A percentile compares a stretch with the other conserved stretches of the same genome.
Evolutionary conservation across 2,888 invertebrate species (phyloP).

Genomic region (Ecliptopera silaceata): DNA sequence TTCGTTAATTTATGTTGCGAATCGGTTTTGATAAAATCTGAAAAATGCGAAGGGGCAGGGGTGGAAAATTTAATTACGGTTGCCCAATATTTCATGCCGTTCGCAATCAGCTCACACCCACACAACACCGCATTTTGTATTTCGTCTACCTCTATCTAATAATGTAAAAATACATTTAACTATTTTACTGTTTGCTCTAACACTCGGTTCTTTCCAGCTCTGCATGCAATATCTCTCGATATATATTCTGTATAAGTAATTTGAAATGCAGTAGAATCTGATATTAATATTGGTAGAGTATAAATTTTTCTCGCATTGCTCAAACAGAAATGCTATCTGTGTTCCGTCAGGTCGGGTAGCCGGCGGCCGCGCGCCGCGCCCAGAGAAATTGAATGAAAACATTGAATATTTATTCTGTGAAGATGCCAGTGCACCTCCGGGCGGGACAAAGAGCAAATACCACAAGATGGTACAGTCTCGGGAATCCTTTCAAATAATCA

Average conservation of each 20-base stretch:
- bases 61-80: constrained; percentile 38
- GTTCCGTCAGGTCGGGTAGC: constrained; percentile 45
- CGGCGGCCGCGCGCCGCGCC: constrained; percentile 33
- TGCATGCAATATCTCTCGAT: background rate
- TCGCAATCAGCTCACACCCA: constrained; percentile 23
- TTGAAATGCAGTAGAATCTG: constrained; percentile 11
- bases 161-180: background rate
- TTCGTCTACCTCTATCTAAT: background rate
- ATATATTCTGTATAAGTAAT: constrained; percentile 1
- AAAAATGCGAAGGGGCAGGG: constrained; percentile 39
- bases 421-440: constrained; percentile 55
- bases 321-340: constrained; percentile 46
- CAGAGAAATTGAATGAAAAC: constrained; percentile 76
- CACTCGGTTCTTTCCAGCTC: background rate
- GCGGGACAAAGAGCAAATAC: constrained; percentile 38
- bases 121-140: background rate
- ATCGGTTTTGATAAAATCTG: constrained; percentile 50
- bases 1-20: constrained; percentile 57
- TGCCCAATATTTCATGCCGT: constrained; percentile 29
- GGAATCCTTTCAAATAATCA: background rate
- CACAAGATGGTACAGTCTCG: constrained; percentile 18
- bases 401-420: constrained; percentile 78
- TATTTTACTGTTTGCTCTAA: background rate
- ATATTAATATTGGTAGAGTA: constrained; percentile 26
- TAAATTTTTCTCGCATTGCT: constrained; percentile 33